These are phyloP conservation scores for Paraescarpia echinospica DNA, from an alignment of 1,140 invertebrate genomes.

Conservation along the genomic window DNA sequence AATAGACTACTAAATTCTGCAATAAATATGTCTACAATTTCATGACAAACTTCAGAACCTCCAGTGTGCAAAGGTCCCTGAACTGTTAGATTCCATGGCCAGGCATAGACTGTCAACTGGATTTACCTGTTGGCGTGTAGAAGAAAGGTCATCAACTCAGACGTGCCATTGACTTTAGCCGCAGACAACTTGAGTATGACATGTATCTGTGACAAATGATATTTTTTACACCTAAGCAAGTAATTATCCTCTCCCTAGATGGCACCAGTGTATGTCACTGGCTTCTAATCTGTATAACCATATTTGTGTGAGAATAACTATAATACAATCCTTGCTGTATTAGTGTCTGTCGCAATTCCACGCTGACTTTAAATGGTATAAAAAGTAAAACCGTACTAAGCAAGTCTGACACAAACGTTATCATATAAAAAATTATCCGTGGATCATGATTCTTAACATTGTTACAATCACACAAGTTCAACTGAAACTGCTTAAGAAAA, in stretches of 20 bases:
- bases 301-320: background rate
- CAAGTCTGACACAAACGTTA: background rate
- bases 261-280: background rate
- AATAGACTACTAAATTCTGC: too few relatives aligned
- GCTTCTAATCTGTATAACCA: background rate
- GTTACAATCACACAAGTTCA: too few relatives aligned
- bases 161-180: background rate
- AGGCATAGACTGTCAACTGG: background rate
- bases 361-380: background rate
- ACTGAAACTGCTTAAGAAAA: background rate
- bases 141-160: background rate
- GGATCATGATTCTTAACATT: background rate
- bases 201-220: conserved; percentile 2
- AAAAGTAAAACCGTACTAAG: background rate
- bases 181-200: background rate
- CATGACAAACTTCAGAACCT: too few relatives aligned
- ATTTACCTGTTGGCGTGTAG: background rate
- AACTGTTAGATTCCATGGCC: background rate
- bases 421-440: background rate
- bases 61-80: background rate
- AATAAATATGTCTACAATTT: too few relatives aligned
- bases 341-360: background rate
- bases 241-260: too few relatives aligned
- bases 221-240: background rate
- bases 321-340: background rate